Percentiles rank a stretch among this genome's conserved stretches.
phyloP scores from a whole-genome alignment of 1,140 invertebrate genomes.

The Drosophila erecta region DNA sequence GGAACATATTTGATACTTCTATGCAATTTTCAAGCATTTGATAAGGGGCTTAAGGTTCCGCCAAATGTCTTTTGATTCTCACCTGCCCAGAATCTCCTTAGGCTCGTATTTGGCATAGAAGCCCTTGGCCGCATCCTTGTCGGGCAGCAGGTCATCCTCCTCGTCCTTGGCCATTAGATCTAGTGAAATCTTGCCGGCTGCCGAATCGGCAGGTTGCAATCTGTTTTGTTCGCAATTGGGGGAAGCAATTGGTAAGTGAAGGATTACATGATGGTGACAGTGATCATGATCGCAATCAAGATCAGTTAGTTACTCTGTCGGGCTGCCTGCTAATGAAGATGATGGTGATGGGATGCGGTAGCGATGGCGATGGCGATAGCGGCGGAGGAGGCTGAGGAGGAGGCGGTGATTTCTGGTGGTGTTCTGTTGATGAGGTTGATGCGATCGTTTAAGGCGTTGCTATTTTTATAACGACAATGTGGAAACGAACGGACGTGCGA shows the following conservation, averaged over 20 bases:
- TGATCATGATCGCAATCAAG: slow-evolving; percentile 32
- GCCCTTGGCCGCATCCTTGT: slow-evolving; percentile 95
- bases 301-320: slow-evolving; percentile 39
- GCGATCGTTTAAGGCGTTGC: slow-evolving; percentile 54
- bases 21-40: no score
- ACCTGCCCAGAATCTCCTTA: slow-evolving; percentile 98
- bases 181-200: slow-evolving; percentile 79
- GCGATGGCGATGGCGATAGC: not conserved
- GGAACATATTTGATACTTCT: no score
- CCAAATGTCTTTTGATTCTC: slow-evolving; percentile 66
- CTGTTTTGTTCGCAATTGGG: not conserved
- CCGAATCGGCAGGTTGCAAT: slow-evolving; percentile 9
- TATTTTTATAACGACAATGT: slow-evolving; percentile 66
- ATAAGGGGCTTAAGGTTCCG: not conserved
- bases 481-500: slow-evolving; percentile 34
- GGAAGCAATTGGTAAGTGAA: not conserved
- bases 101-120: slow-evolving; percentile 99
- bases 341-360: not conserved
- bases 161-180: slow-evolving; percentile 89
- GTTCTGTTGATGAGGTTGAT: slow-evolving; percentile 21
- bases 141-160: slow-evolving; percentile 92
- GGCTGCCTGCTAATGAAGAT: slow-evolving; percentile 4
- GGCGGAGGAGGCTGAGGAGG: not conserved
- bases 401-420: slow-evolving; percentile 1
- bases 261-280: slow-evolving; percentile 13